These are phyloP conservation scores for Syrphus vitripennis DNA, from an alignment of 2,888 invertebrate species.

Conservation along the genomic window DNA sequence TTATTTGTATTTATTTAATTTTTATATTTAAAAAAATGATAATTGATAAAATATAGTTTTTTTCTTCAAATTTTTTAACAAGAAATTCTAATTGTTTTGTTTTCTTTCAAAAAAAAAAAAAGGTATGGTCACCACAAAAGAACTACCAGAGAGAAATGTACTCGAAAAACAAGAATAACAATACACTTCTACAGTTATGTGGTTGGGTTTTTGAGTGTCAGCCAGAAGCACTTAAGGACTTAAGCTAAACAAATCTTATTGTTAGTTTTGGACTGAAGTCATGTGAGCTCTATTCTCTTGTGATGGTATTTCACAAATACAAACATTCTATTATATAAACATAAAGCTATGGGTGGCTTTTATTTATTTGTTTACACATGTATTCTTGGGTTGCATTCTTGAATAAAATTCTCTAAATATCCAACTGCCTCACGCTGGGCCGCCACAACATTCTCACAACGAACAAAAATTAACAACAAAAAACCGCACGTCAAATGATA, in stretches of 20 bases:
- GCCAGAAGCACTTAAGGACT: conserved; percentile 21
- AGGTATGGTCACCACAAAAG: neutral
- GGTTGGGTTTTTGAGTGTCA: conserved; percentile 45
- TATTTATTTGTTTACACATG: neutral
- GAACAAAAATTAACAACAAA: neutral
- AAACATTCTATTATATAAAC: too few relatives aligned
- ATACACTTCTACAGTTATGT: conserved; percentile 10
- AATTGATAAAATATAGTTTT: too few relatives aligned
- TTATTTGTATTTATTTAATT: too few relatives aligned
- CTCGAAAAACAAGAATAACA: conserved; percentile 38
- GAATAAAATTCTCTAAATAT: neutral
- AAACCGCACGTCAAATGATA: neutral
- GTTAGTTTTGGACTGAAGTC: conserved; percentile 8
- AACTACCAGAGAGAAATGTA: neutral
- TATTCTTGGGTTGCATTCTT: conserved; percentile 9
- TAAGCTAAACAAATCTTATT: conserved; percentile 25
- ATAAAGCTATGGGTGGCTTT: neutral
- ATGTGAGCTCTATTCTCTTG: conserved; percentile 3
- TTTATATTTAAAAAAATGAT: too few relatives aligned
- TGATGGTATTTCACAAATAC: neutral
- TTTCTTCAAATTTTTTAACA: too few relatives aligned
- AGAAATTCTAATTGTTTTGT: neutral
- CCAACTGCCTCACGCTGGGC: neutral
- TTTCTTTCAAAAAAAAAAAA: neutral
- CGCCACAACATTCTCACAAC: neutral